Conservation (phyloP, 2,113 vertebrate genomes). For the Rhinopomastus cyanomelas region DNA sequence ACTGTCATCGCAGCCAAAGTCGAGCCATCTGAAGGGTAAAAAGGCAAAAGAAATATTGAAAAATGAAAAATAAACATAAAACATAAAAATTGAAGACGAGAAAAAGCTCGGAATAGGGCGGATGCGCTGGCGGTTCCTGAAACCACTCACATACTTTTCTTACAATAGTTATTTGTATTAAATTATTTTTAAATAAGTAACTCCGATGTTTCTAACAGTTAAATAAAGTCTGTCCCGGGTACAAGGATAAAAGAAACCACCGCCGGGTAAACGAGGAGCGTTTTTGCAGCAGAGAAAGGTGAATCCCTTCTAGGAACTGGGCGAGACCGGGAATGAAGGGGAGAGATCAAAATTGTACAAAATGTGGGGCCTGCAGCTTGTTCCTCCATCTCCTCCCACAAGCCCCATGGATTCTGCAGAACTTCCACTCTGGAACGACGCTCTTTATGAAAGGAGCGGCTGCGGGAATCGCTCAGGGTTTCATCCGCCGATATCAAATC, state of each 20-base stretch:
- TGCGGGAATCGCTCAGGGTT: accelerated
- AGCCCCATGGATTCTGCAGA: neutral
- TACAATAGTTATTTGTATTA: neutral
- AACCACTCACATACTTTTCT: neutral
- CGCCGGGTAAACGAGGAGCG: neutral
- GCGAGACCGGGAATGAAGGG: no score
- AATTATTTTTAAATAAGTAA: neutral
- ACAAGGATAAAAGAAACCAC: neutral
- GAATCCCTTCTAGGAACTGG: neutral
- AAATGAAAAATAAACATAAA: neutral
- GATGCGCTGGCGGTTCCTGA: neutral
- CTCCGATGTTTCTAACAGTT: neutral
- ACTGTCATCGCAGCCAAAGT: neutral
- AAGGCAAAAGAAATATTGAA: neutral
- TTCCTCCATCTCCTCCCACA: neutral
- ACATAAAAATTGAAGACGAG: neutral
- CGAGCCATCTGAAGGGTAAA: neutral
- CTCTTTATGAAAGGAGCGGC: neutral
- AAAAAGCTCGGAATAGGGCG: neutral
- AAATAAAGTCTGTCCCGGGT: accelerated
- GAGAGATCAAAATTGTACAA: accelerated
- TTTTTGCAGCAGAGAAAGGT: neutral
- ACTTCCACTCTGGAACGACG: neutral
- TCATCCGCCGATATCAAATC: neutral
- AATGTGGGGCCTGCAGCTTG: neutral